Conservation (phyloP, 2,113 vertebrate genomes). For the Dascyllus trimaculatus region DNA sequence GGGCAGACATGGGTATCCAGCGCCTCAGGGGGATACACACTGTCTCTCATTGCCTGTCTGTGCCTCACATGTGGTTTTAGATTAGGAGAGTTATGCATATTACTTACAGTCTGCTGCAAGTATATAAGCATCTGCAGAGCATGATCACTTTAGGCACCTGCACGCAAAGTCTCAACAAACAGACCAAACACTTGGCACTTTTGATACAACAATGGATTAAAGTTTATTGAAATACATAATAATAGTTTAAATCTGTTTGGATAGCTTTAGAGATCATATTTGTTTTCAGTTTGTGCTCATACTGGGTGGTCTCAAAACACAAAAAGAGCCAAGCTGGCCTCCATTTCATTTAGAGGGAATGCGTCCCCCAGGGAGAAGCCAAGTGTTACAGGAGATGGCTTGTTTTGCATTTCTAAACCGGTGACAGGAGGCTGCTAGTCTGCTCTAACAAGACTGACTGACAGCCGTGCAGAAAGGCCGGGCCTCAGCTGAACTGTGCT, state of each 20-base stretch:
- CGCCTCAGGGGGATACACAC: constrained; percentile 63
- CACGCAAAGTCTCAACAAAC: constrained; percentile 12
- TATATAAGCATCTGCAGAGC: constrained; percentile 9
- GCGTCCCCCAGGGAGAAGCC: constrained; percentile 73
- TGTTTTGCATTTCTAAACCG: constrained; percentile 73
- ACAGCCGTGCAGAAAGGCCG: constrained; percentile 8
- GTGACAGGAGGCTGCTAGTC: constrained; percentile 54
- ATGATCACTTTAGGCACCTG: constrained; percentile 35
- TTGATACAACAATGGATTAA: constrained; percentile 6
- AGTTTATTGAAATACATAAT: constrained; percentile 13
- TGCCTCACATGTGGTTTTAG: constrained; percentile 68
- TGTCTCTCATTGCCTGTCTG: constrained; percentile 61
- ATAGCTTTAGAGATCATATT: constrained; percentile 29
- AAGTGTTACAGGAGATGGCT: constrained; percentile 77
- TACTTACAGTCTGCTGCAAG: constrained; percentile 53
- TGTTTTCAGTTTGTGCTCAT: constrained; percentile 53
- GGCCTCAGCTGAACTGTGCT: constrained; percentile 7
- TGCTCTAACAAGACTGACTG: constrained; percentile 51
- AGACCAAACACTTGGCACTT: constrained; percentile 14
- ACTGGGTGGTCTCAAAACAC: constrained; percentile 82
- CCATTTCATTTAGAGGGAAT: constrained; percentile 60
- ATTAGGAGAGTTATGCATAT: constrained; percentile 57
- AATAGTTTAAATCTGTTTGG: background rate
- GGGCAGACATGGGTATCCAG: constrained; percentile 73
- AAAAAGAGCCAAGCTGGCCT: constrained; percentile 68